Base-by-base conservation (phyloP, 2,888 invertebrate species). In the Hypomecis atomaria region DNA sequence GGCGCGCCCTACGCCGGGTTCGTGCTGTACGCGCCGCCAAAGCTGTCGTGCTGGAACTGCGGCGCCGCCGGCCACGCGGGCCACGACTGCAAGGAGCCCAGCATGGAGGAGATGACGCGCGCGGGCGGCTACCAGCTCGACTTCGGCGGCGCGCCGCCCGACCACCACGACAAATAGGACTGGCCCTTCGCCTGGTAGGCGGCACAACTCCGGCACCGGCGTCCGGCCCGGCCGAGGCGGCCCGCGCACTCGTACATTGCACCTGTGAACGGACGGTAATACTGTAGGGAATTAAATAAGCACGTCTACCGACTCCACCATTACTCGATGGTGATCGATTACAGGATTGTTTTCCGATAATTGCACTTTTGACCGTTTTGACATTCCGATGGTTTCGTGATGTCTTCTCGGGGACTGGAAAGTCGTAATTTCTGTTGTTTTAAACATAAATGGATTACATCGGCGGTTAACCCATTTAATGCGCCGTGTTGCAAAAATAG, bases 31-130 rank as follows among this genome's bases (percentile, higher is more conserved):
- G 94, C 94, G 72, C 94, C 94, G 56, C 94, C 94, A 49, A 95
- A 96, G 84, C 90, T 95, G 59, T 96, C 97, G 48, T 99, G 98
- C 89, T 98, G 96, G 93, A 99, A 98, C 87, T 99, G 99, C 90
- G 98, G 98, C 66, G 96, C 96, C 59, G 94, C 95, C 61, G 96
- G 95, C 57, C 98, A 99, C 87, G 94, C 94, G 56, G 98, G 98
- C 34, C 94, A 95, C 76, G 98, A 98, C 75, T 99, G 98, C 86
- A 96, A 96, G 81, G 97, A 97, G 84, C 96, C 96, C 70, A 97
- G 97, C 62, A 97, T 98, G 95, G 98, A 99, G 86, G 97, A 98
- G 88, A 96, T 98, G 90, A 97, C 97, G 45, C 94, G 96, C 75
- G 94, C 95, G 71, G 95, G 95, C 71, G 94, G 94, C 67, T 96